Conservation (phyloP, 2,888 invertebrate species). For the Hyposoter didymator region DNA sequence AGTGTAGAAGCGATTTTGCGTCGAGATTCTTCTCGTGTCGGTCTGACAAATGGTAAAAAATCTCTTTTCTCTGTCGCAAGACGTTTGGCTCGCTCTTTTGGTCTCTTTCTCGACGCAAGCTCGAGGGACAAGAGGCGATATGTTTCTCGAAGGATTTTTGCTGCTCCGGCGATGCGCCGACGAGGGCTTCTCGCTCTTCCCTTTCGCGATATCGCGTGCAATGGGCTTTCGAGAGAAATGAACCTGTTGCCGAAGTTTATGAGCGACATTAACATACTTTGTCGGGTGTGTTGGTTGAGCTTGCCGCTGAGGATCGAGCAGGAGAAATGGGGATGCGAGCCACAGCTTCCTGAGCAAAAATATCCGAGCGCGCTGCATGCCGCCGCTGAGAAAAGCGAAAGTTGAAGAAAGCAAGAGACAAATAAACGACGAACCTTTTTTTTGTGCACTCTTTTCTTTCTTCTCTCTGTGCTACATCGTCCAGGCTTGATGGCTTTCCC, state of each 20-base stretch:
- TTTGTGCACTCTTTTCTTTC: constrained; percentile 31
- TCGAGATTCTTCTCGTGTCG: constrained; percentile 76
- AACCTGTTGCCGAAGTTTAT: constrained; percentile 83
- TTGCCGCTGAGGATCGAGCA: background rate
- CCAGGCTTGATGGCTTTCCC: constrained; percentile 35
- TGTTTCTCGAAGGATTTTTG: constrained; percentile 79
- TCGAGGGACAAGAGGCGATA: constrained; percentile 70
- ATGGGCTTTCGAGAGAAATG: constrained; percentile 80
- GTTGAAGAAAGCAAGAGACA: constrained; percentile 57
- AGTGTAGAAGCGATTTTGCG: constrained; percentile 69
- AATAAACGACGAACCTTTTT: constrained; percentile 57
- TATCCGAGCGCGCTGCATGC: constrained; percentile 54
- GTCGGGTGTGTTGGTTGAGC: constrained; percentile 68
- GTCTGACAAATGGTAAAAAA: constrained; percentile 76
- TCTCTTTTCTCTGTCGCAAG: constrained; percentile 58
- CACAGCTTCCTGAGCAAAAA: constrained; percentile 46
- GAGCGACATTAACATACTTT: constrained; percentile 82
- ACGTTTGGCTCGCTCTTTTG: constrained; percentile 59
- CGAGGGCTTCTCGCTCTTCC: constrained; percentile 35
- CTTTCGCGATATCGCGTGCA: constrained; percentile 41
- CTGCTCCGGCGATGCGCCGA: constrained; percentile 33
- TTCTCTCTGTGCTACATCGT: background rate
- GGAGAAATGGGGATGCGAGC: constrained; percentile 49
- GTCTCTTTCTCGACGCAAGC: constrained; percentile 13
- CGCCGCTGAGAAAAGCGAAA: constrained; percentile 24